Percentiles rank a stretch among this genome's conserved stretches.
Conservation (phyloP, 1,140 invertebrate species). For the Achroia grisella region DNA sequence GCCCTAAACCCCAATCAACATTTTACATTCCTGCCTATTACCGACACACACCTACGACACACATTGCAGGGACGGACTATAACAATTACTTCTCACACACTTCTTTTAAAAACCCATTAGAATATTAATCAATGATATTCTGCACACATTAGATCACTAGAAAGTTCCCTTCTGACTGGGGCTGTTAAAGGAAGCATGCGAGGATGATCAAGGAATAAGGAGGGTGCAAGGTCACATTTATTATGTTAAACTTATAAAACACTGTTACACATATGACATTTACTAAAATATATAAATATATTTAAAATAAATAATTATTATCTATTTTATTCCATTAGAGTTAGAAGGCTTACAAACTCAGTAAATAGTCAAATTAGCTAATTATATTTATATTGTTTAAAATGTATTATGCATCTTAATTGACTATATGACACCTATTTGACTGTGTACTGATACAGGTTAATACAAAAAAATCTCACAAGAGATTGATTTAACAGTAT, state of each 20-base stretch:
- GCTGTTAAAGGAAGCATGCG: slow-evolving; percentile 72
- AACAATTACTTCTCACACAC: slow-evolving; percentile 48
- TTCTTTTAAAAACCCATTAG: slow-evolving; percentile 70
- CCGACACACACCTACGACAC: slow-evolving; percentile 17
- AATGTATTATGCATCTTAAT: too few relatives aligned
- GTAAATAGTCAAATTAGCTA: too few relatives aligned
- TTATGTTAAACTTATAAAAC: neutral
- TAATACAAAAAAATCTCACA: too few relatives aligned
- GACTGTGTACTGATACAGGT: too few relatives aligned
- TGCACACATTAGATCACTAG: slow-evolving; percentile 63
- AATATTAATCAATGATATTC: slow-evolving; percentile 53
- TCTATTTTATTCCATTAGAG: too few relatives aligned
- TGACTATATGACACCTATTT: too few relatives aligned
- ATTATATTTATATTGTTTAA: too few relatives aligned
- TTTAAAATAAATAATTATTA: too few relatives aligned
- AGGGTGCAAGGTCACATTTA: slow-evolving; percentile 11
- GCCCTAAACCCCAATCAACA: slow-evolving; percentile 68
- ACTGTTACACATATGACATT: neutral
- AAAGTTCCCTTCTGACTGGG: slow-evolving; percentile 32
- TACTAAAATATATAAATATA: neutral
- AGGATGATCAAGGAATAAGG: slow-evolving; percentile 33
- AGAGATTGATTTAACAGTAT: too few relatives aligned
- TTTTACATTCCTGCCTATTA: slow-evolving; percentile 44
- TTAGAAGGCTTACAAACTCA: too few relatives aligned
- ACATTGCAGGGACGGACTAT: slow-evolving; percentile 19